These are phyloP conservation scores for Cichlasoma orientale DNA, from an alignment of 2,797 vertebrate genomes.

Conservation along the genomic window DNA sequence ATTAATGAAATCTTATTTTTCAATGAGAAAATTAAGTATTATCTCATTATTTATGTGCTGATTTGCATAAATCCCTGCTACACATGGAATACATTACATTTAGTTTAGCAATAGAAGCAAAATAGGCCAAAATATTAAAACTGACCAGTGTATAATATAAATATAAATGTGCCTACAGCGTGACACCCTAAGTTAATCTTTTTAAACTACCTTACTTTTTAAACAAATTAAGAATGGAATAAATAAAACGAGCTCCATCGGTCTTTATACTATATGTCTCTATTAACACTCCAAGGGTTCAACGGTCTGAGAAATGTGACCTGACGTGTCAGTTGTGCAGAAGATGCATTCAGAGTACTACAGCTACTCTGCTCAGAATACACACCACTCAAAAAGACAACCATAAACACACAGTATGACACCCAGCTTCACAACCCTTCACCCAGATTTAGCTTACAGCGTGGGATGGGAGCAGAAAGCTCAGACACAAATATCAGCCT, in stretches of 20 bases:
- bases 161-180: neutral
- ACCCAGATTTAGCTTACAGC: neutral
- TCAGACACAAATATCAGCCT: neutral
- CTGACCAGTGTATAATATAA: neutral
- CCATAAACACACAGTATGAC: neutral
- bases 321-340: neutral
- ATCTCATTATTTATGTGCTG: neutral
- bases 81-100: neutral
- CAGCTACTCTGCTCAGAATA: neutral
- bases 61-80: neutral
- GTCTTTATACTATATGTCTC: neutral
- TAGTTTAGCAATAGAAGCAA: neutral
- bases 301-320: neutral
- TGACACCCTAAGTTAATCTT: neutral
- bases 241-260: neutral
- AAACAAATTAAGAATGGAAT: neutral
- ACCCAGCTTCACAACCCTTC: neutral
- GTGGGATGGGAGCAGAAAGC: neutral
- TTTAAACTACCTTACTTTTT: neutral
- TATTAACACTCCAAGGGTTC: neutral
- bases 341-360: neutral
- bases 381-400: slow-evolving; percentile 2
- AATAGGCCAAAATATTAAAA: neutral
- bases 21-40: neutral
- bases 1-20: neutral